A percentile compares a stretch with the other conserved stretches of the same genome.
phyloP scores from a whole-genome alignment of 2,888 invertebrate genomes.

The Cerastis leucographa region DNA sequence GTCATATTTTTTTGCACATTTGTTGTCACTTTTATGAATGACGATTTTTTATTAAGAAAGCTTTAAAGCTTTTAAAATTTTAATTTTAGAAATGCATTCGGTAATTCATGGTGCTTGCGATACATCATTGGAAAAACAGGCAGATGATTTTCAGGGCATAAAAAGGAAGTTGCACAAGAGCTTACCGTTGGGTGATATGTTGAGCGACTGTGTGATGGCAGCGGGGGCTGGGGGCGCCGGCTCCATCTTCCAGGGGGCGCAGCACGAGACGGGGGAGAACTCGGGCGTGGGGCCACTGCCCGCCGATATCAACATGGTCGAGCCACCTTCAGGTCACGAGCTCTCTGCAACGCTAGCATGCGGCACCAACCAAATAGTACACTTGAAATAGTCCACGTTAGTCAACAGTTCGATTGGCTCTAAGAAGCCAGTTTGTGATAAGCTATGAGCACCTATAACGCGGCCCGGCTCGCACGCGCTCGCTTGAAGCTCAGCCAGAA shows the following conservation, averaged over 20 bases:
- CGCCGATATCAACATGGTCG: conserved; percentile 93
- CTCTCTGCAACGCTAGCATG: conserved; percentile 79
- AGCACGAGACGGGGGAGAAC: conserved; percentile 90
- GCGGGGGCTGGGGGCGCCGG: conserved; percentile 90
- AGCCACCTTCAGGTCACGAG: conserved; percentile 80
- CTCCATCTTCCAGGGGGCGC: conserved; percentile 92
- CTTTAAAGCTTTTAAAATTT: neutral
- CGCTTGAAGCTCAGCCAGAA: conserved; percentile 90
- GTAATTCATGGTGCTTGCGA: neutral
- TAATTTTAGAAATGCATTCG: too few relatives aligned
- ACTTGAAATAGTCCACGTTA: conserved; percentile 79
- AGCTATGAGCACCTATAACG: conserved; percentile 76
- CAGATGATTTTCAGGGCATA: neutral
- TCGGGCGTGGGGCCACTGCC: conserved; percentile 91
- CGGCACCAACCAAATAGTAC: conserved; percentile 80
- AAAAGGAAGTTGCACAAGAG: neutral
- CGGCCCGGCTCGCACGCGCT: conserved; percentile 86
- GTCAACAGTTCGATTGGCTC: conserved; percentile 63
- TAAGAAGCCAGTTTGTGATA: conserved; percentile 67
- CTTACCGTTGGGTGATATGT: conserved; percentile 91
- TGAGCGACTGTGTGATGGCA: conserved; percentile 87
- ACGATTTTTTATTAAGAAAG: too few relatives aligned
- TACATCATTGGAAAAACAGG: neutral
- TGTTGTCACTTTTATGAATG: too few relatives aligned
- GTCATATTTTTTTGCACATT: neutral